phyloP scores from a whole-genome alignment of 1,140 invertebrate species.

The Caenorhabditis briggsae region DNA sequence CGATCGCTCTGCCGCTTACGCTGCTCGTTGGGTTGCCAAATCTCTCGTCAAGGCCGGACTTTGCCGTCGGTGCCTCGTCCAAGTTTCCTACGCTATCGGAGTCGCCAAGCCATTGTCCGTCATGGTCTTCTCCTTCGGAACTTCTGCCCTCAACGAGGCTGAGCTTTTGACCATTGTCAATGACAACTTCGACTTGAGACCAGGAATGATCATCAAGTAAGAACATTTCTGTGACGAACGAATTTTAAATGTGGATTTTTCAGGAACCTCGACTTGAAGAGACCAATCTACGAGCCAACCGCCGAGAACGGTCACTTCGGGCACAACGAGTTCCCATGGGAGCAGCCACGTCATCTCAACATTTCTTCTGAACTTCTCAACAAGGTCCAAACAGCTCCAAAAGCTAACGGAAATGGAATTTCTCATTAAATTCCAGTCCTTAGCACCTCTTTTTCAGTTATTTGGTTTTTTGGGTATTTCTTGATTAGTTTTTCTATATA shows the following conservation, averaged over 20 bases:
- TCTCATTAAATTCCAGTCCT: neutral
- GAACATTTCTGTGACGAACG: conserved; percentile 70
- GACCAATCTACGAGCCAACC: conserved; percentile 96
- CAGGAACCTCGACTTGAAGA: conserved; percentile 91
- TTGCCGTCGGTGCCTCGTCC: conserved; percentile 88
- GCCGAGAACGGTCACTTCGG: conserved; percentile 99
- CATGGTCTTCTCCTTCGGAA: conserved; percentile 95
- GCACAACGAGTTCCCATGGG: conserved; percentile 94
- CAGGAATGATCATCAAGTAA: conserved; percentile 97
- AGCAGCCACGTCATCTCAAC: conserved; percentile 79
- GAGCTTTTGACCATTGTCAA: conserved; percentile 93
- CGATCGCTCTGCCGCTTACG: conserved; percentile 94
- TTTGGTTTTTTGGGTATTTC: neutral
- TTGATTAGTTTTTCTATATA: neutral
- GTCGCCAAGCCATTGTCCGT: conserved; percentile 93
- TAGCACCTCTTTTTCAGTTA: neutral
- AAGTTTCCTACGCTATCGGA: conserved; percentile 95
- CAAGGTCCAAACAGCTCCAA: neutral
- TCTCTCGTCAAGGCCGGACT: conserved; percentile 90
- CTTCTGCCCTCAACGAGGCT: conserved; percentile 88
- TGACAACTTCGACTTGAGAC: conserved; percentile 96
- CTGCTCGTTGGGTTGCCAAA: conserved; percentile 93
- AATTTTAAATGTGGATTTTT: conserved; percentile 27
- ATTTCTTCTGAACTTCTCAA: conserved; percentile 38
- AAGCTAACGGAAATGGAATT: neutral